Percentiles rank a stretch among this genome's conserved stretches.
Evolutionary conservation across 2,113 vertebrate genomes (phyloP).

Genomic region (Nyctereutes procyonoides): DNA sequence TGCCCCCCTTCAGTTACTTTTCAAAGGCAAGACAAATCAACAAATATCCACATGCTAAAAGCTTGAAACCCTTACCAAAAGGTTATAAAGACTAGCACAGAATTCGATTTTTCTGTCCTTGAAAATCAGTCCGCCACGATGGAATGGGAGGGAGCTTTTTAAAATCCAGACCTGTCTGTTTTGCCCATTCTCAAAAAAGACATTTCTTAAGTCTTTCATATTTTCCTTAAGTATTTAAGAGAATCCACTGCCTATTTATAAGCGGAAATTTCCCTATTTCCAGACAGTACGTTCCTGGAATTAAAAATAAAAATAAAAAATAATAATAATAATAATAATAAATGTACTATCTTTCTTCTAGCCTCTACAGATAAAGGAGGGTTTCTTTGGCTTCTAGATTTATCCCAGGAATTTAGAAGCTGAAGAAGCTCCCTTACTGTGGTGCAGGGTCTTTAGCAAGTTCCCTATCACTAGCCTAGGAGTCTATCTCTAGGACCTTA

Average conservation of each 20-base stretch:
- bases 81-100: background rate
- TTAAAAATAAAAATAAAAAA: background rate
- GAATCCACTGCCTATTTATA: background rate
- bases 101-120: background rate
- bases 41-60: background rate
- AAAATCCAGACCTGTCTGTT: background rate
- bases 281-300: conserved; percentile 42
- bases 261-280: conserved; percentile 48
- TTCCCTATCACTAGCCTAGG: background rate
- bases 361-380: background rate
- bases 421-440: background rate
- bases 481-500: background rate
- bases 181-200: background rate
- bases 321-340: background rate
- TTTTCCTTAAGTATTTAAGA: background rate
- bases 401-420: background rate
- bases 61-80: conserved; percentile 27
- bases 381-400: conserved; percentile 37
- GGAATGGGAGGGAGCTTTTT: background rate
- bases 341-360: background rate
- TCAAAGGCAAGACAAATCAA: conserved; percentile 4
- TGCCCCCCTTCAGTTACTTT: background rate
- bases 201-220: conserved; percentile 33
- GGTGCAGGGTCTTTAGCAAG: background rate
- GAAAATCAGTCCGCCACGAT: conserved; percentile 50